These are phyloP conservation scores for Idaea biselata DNA, from an alignment of 2,888 invertebrate species.

Conservation along the genomic window DNA sequence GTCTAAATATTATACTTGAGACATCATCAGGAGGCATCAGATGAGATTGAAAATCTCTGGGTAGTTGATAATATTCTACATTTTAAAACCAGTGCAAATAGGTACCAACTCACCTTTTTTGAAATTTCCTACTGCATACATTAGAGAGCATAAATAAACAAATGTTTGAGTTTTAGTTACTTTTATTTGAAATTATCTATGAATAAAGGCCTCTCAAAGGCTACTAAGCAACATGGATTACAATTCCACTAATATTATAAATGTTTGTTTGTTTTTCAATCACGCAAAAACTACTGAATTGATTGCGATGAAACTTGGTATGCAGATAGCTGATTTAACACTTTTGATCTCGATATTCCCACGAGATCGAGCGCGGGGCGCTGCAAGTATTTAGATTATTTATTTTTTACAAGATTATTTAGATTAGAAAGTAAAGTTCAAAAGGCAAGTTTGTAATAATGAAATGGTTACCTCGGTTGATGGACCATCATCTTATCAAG, in stretches of 20 bases:
- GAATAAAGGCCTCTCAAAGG: neutral
- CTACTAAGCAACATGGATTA: no score
- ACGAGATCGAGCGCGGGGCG: neutral
- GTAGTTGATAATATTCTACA: no score
- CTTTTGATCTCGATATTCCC: neutral
- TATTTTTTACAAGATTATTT: no score
- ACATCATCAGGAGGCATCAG: no score
- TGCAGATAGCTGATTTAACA: neutral
- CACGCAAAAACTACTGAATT: neutral
- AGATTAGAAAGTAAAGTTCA: no score
- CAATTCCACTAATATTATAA: no score
- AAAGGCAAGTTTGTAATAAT: neutral
- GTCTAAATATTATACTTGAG: no score
- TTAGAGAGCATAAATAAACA: slow-evolving; percentile 34
- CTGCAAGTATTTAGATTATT: neutral
- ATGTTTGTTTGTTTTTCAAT: no score
- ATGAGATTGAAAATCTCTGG: no score
- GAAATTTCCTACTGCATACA: slow-evolving; percentile 58
- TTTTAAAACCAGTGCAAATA: neutral
- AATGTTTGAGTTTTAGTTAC: neutral
- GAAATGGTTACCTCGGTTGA: slow-evolving; percentile 51
- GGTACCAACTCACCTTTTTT: slow-evolving; percentile 57
- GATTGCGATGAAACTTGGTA: neutral
- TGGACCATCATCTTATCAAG: slow-evolving; percentile 67
- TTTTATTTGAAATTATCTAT: neutral